These are phyloP conservation scores for Ctenosaura bakeri DNA, from an alignment of 2,797 vertebrate genomes.

Conservation along the genomic window DNA sequence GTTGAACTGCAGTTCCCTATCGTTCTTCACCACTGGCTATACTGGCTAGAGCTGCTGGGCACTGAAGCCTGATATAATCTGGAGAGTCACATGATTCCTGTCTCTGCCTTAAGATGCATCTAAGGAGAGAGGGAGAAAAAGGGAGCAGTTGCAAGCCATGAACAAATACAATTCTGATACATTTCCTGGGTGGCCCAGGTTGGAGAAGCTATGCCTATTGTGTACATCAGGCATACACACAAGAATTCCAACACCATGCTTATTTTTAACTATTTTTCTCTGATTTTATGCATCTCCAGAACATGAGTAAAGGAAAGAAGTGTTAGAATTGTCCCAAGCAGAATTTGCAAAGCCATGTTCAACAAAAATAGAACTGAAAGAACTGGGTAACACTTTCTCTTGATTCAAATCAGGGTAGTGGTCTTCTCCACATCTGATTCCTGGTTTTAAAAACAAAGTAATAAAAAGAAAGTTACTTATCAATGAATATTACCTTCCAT, in stretches of 20 bases:
- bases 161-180: not conserved
- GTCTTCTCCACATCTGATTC: not conserved
- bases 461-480: not conserved
- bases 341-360: not conserved
- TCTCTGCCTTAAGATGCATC: not conserved
- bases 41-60: too few species aligned
- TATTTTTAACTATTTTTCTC: not conserved
- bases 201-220: not conserved
- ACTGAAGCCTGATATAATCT: too few species aligned
- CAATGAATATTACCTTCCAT: slow-evolving; percentile 85
- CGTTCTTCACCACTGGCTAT: not conserved
- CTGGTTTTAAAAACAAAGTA: not conserved
- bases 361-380: not conserved
- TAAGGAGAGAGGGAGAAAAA: not conserved
- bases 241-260: not conserved
- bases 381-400: not conserved
- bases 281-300: not conserved
- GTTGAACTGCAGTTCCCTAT: not conserved
- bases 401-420: too few species aligned
- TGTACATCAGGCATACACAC: not conserved
- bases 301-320: not conserved
- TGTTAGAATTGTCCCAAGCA: not conserved
- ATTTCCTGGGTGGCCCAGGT: not conserved
- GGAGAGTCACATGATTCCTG: not conserved
- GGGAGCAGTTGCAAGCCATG: not conserved